Conservation (phyloP, 2,888 invertebrate species). For the Thera britannica region DNA sequence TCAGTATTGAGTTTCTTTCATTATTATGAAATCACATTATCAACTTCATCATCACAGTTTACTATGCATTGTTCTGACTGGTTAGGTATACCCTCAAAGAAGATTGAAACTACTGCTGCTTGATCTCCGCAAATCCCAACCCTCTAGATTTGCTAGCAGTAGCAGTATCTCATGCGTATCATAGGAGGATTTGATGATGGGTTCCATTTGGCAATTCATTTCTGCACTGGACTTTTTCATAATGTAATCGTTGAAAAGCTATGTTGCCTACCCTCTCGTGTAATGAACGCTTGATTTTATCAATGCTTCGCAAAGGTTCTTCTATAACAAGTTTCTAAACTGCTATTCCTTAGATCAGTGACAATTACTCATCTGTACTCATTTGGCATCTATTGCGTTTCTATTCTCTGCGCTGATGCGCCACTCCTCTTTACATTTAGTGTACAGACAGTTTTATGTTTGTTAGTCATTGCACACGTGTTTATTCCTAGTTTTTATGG, state of each 20-base stretch:
- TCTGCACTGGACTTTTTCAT: too few relatives aligned
- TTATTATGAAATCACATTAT: not conserved
- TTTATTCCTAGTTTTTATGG: conserved; percentile 57
- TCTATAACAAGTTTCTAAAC: not conserved
- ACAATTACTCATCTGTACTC: conserved; percentile 57
- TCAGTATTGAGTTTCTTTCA: not conserved
- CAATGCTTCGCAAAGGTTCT: not conserved
- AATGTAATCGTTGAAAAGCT: too few relatives aligned
- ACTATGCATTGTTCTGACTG: not conserved
- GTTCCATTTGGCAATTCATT: not conserved
- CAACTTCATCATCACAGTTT: not conserved
- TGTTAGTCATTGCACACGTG: conserved; percentile 55
- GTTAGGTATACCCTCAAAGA: not conserved
- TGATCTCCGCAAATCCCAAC: too few relatives aligned
- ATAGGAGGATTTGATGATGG: not conserved
- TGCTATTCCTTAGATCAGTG: conserved; percentile 39
- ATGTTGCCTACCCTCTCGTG: not conserved
- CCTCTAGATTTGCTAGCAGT: too few relatives aligned
- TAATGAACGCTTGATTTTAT: not conserved
- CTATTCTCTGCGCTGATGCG: conserved; percentile 67
- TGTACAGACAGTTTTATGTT: conserved; percentile 43
- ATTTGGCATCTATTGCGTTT: conserved; percentile 62
- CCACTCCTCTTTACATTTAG: conserved; percentile 34
- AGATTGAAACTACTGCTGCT: not conserved
- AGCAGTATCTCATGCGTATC: too few relatives aligned